These are phyloP conservation scores for Luffia ferchaultella DNA, from an alignment of 2,888 invertebrate species.

Conservation along the genomic window DNA sequence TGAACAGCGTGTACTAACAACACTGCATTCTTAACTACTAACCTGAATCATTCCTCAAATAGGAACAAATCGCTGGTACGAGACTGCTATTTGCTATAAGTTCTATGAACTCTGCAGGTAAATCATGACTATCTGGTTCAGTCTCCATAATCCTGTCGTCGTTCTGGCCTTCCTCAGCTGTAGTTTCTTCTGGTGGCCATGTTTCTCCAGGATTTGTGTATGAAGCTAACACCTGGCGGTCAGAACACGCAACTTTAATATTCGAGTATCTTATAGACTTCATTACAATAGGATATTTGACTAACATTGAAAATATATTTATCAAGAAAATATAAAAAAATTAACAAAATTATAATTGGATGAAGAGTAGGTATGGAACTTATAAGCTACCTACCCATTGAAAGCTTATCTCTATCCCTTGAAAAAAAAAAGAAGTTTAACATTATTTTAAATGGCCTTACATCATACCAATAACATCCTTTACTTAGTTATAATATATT, in stretches of 20 bases:
- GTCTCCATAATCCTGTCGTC: neutral
- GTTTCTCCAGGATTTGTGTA: slow-evolving; percentile 82
- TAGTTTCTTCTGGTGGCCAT: slow-evolving; percentile 54
- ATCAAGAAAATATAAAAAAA: too few species aligned
- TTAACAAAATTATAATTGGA: too few species aligned
- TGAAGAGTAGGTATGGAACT: too few species aligned
- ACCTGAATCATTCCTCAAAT: slow-evolving; percentile 92
- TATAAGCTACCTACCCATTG: too few species aligned
- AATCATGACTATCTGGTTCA: slow-evolving; percentile 29
- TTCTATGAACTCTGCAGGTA: slow-evolving; percentile 79
- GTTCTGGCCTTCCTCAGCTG: slow-evolving; percentile 25
- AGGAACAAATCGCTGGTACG: slow-evolving; percentile 87
- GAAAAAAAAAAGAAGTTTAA: too few species aligned
- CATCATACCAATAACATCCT: too few species aligned
- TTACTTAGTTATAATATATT: too few species aligned
- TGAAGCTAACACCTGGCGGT: slow-evolving; percentile 82
- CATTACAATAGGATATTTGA: too few species aligned
- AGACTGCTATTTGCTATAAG: slow-evolving; percentile 84
- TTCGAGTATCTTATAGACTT: neutral
- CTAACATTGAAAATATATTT: too few species aligned
- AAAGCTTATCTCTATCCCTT: too few species aligned
- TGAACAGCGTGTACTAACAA: too few species aligned
- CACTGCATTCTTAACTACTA: slow-evolving; percentile 15
- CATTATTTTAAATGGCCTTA: too few species aligned
- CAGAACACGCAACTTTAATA: neutral